A percentile compares a stretch with the other conserved stretches of the same genome.
phyloP scores from a whole-genome alignment of 2,113 vertebrate genomes.

The Phasianus colchicus region DNA sequence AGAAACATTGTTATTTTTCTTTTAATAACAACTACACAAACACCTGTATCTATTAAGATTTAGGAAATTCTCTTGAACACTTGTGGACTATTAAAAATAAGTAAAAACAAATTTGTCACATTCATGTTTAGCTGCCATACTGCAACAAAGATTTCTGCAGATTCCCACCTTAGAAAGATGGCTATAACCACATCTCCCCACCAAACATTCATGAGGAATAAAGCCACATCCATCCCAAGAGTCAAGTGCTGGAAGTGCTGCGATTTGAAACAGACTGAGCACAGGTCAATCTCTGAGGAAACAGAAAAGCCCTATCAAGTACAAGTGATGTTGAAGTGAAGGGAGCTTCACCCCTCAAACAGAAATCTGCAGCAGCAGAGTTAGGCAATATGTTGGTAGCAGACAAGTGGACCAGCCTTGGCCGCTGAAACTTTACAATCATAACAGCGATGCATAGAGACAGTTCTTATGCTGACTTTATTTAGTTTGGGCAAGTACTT shows the following conservation, averaged over 20 bases:
- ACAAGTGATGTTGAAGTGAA: not conserved
- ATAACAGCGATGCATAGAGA: not conserved
- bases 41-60: not conserved
- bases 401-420: not conserved
- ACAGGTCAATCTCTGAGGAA: not conserved
- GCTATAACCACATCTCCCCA: not conserved
- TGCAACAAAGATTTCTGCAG: not conserved
- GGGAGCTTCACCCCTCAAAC: not conserved
- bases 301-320: not conserved
- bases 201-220: no score
- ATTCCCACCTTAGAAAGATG: not conserved
- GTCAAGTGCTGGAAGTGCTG: not conserved
- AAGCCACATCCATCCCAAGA: not conserved
- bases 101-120: not conserved
- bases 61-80: not conserved
- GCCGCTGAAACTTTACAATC: not conserved
- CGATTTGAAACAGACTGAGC: not conserved
- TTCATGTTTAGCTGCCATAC: not conserved
- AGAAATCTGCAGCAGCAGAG: accelerated
- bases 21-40: not conserved
- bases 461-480: accelerated
- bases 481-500: not conserved
- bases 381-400: not conserved
- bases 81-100: not conserved
- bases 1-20: not conserved